Evolutionary conservation across 2,797 vertebrate species (phyloP).

Genomic region (Cryptoprocta ferox): DNA sequence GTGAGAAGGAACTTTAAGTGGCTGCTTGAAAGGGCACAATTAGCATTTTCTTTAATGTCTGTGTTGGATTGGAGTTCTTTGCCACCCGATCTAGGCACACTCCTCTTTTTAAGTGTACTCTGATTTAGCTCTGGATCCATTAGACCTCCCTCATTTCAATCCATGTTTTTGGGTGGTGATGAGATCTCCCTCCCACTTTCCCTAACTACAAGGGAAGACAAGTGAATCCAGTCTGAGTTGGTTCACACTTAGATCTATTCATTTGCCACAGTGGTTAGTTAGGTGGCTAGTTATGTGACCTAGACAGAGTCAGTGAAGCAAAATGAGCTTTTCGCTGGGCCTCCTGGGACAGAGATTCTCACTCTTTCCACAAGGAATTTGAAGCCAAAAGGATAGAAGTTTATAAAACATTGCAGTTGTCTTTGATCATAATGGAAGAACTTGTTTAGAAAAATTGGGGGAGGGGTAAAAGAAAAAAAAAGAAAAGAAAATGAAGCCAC

Average conservation of each 20-base stretch:
- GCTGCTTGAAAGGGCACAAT: background rate
- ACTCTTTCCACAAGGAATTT: background rate
- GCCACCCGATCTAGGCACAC: background rate
- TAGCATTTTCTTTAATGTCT: background rate
- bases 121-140: background rate
- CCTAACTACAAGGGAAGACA: background rate
- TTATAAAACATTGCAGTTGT: background rate
- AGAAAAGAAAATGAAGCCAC: background rate
- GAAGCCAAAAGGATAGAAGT: background rate
- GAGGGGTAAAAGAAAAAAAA: background rate
- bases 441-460: background rate
- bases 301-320: background rate
- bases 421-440: background rate
- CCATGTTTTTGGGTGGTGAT: background rate
- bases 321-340: background rate
- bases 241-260: background rate
- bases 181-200: no score
- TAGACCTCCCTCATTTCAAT: background rate
- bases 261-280: background rate
- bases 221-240: rapidly evolving
- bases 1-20: background rate
- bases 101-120: background rate
- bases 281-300: background rate
- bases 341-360: background rate
- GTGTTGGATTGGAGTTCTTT: background rate